Percentiles rank a stretch among this genome's conserved stretches.
Conservation (phyloP, 2,888 invertebrate genomes). For the Atherix ibis region DNA sequence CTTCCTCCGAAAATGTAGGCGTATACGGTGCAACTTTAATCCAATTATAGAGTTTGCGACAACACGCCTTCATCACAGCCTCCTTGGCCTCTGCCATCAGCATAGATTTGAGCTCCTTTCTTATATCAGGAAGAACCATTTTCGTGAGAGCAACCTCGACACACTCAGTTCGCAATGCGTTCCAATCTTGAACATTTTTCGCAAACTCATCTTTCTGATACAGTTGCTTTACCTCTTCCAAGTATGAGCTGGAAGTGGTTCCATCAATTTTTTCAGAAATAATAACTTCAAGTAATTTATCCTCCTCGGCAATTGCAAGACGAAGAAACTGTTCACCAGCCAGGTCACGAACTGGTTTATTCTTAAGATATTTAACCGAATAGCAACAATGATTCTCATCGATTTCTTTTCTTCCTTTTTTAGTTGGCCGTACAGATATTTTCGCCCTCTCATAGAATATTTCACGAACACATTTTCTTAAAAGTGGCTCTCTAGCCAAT, state of each 20-base stretch:
- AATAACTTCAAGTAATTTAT: constrained; percentile 56
- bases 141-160: constrained; percentile 75
- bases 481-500: constrained; percentile 77
- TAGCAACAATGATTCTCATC: constrained; percentile 87
- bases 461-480: constrained; percentile 71
- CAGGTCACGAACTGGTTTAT: constrained; percentile 82
- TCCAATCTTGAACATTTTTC: constrained; percentile 90
- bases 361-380: constrained; percentile 76
- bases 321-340: constrained; percentile 82
- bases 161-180: constrained; percentile 70
- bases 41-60: constrained; percentile 79
- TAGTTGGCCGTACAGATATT: constrained; percentile 66
- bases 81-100: constrained; percentile 79
- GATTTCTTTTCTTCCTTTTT: constrained; percentile 83
- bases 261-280: constrained; percentile 66
- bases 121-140: constrained; percentile 78
- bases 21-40: constrained; percentile 65
- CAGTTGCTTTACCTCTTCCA: constrained; percentile 73
- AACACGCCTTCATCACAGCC: constrained; percentile 66
- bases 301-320: constrained; percentile 63
- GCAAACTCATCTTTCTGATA: constrained; percentile 75
- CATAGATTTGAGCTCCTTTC: constrained; percentile 66
- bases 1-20: constrained; percentile 58
- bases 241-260: constrained; percentile 56
- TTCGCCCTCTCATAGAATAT: constrained; percentile 79